Percentiles rank a stretch among this genome's conserved stretches.
phyloP scores from a whole-genome alignment of 2,113 vertebrate species.

The Pantherophis guttatus region DNA sequence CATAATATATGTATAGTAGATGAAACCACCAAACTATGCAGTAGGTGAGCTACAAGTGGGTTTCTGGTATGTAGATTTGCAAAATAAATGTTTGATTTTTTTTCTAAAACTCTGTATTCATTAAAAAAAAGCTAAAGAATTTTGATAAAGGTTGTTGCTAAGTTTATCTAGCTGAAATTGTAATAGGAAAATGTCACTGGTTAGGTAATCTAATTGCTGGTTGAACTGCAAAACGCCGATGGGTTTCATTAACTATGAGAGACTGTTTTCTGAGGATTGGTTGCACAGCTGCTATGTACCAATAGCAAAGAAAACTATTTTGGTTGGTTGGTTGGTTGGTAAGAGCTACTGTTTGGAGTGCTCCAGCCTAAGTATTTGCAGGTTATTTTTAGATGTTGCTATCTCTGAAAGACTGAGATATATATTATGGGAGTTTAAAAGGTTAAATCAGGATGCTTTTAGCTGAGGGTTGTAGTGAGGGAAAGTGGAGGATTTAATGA shows the following conservation, averaged over 20 bases:
- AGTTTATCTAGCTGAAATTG: constrained; percentile 24
- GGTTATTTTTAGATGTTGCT: constrained; percentile 44
- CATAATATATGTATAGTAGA: neutral
- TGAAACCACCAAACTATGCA: neutral
- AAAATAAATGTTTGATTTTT: constrained; percentile 12
- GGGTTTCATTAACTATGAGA: constrained; percentile 19
- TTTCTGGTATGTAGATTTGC: neutral
- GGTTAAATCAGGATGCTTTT: neutral
- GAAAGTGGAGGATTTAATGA: neutral
- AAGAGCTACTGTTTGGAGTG: constrained; percentile 12
- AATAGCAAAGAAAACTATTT: neutral
- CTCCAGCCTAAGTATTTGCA: constrained; percentile 19
- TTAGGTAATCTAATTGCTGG: constrained; percentile 21
- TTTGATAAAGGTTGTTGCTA: neutral
- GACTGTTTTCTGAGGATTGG: constrained; percentile 15
- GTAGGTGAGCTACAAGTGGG: neutral
- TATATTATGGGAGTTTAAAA: constrained; percentile 6
- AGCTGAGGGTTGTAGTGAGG: constrained; percentile 9
- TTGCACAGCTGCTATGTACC: constrained; percentile 36
- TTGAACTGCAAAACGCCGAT: constrained; percentile 5
- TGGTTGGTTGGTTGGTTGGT: constrained; percentile 6
- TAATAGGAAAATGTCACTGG: constrained; percentile 24
- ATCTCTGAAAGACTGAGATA: constrained; percentile 10
- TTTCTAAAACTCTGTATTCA: neutral
- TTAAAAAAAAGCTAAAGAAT: neutral